Conservation (phyloP, 2,113 vertebrate species). For the Podarcis cretensis region DNA sequence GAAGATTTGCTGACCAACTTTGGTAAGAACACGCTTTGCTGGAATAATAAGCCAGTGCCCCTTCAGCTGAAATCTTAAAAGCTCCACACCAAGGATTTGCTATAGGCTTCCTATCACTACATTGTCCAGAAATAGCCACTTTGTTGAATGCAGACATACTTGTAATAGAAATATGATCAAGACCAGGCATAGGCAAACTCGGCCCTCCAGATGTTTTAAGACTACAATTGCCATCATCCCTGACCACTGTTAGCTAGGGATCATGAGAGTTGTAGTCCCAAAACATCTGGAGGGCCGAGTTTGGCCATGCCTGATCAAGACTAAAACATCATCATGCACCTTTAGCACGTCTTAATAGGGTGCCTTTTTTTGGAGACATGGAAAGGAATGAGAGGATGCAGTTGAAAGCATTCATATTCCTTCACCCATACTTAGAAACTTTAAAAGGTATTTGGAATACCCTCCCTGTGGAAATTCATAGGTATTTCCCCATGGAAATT, state of each 20-base stretch:
- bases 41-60: constrained; percentile 35
- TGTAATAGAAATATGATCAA: constrained; percentile 45
- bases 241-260: too few relatives aligned
- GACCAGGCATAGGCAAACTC: background rate
- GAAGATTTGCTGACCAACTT: background rate
- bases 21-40: constrained; percentile 35
- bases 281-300: too few relatives aligned
- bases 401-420: background rate
- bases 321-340: background rate
- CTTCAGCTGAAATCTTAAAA: constrained; percentile 30
- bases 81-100: constrained; percentile 33
- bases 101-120: constrained; percentile 33
- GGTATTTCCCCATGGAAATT: too few relatives aligned
- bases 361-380: background rate
- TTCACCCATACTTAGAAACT: too few relatives aligned
- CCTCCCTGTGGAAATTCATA: too few relatives aligned
- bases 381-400: background rate
- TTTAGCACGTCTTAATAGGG: background rate
- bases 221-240: too few relatives aligned
- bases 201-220: too few relatives aligned
- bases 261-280: too few relatives aligned
- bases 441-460: too few relatives aligned
- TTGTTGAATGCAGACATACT: constrained; percentile 19
- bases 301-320: background rate
- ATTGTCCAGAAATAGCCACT: constrained; percentile 22